A percentile compares a stretch with the other conserved stretches of the same genome.
These are phyloP conservation scores for Lepidonotus clava DNA, from an alignment of 2,888 invertebrate genomes.

Conservation along the genomic window DNA sequence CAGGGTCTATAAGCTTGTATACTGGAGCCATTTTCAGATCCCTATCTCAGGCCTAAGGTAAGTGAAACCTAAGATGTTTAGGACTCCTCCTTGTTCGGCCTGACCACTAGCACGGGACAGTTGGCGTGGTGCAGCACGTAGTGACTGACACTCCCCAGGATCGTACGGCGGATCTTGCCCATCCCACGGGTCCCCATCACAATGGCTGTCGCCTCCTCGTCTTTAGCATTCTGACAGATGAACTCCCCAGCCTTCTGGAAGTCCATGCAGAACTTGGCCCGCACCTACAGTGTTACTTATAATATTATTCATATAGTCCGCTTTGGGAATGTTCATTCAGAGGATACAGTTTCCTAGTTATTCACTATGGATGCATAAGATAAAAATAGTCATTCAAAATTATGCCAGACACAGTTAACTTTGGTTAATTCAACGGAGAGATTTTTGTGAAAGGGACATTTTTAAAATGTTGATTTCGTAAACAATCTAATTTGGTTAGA, in stretches of 20 bases:
- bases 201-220: conserved; percentile 16
- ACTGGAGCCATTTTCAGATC: neutral
- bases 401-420: too few species aligned
- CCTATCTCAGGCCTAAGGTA: neutral
- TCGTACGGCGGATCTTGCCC: conserved; percentile 45
- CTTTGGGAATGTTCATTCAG: too few species aligned
- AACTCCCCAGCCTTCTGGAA: conserved; percentile 47
- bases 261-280: conserved; percentile 33
- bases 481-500: too few species aligned
- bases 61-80: too few species aligned
- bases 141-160: conserved; percentile 53
- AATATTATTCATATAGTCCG: too few species aligned
- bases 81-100: conserved; percentile 36
- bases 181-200: conserved; percentile 51
- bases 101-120: conserved; percentile 31
- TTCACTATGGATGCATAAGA: too few species aligned
- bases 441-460: too few species aligned
- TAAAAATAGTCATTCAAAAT: too few species aligned
- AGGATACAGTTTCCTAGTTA: too few species aligned
- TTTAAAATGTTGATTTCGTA: too few species aligned
- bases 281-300: conserved; percentile 1
- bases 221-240: neutral
- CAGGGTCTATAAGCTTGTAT: neutral
- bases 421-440: too few species aligned
- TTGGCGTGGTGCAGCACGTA: conserved; percentile 48